Percentiles rank a stretch among this genome's conserved stretches.
These are phyloP conservation scores for Ariolimax columbianus DNA, from an alignment of 2,888 invertebrate species.

Conservation along the genomic window DNA sequence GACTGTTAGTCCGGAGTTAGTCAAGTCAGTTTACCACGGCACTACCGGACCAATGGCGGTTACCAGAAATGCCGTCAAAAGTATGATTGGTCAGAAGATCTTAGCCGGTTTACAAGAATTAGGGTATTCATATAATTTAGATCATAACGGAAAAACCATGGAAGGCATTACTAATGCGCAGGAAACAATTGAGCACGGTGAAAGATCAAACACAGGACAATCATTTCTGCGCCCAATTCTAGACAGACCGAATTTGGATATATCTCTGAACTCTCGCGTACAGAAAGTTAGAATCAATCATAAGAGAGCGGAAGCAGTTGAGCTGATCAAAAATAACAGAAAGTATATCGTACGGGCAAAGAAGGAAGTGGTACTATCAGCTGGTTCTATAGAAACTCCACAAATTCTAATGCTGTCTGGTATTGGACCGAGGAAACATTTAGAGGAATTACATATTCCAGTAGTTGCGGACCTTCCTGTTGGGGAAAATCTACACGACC, in stretches of 20 bases:
- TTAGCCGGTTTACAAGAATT: constrained; percentile 2
- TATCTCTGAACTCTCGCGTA: constrained; percentile 55
- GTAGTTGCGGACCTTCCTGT: constrained; percentile 22
- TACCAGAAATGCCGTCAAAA: background rate
- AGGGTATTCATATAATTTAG: constrained; percentile 19
- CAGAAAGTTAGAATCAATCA: constrained; percentile 15
- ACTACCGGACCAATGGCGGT: constrained; percentile 3
- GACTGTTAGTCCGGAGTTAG: background rate
- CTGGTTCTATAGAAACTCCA: constrained; percentile 34
- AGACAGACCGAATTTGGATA: constrained; percentile 64
- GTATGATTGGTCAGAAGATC: background rate
- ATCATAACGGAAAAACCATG: constrained; percentile 30
- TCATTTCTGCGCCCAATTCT: constrained; percentile 70
- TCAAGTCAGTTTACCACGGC: constrained; percentile 18
- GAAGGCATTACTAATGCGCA: constrained; percentile 59
- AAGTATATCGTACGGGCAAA: constrained; percentile 22
- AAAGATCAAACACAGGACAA: constrained; percentile 70
- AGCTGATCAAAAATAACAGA: constrained; percentile 12
- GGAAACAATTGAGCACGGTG: constrained; percentile 66
- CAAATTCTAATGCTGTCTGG: constrained; percentile 49
- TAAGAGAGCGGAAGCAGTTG: constrained; percentile 24
- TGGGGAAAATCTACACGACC: constrained; percentile 35
- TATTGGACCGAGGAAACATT: constrained; percentile 40
- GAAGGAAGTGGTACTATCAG: constrained; percentile 42
- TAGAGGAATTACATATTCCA: constrained; percentile 18